Evolutionary conservation across 2,797 vertebrate genomes (phyloP).

Genomic region (Zalophus californianus): DNA sequence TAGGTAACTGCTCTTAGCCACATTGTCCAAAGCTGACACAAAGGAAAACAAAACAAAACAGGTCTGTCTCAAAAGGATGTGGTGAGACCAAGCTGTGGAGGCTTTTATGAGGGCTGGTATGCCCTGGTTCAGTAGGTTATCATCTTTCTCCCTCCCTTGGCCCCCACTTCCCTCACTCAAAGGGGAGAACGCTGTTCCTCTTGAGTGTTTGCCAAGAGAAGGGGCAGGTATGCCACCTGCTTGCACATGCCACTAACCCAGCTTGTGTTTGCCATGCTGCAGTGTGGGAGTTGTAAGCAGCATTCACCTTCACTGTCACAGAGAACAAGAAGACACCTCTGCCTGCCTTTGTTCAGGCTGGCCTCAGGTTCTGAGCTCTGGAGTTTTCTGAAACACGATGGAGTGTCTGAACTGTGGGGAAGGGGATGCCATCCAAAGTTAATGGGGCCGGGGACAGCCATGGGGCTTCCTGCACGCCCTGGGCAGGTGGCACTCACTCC

Average conservation of each 20-base stretch:
- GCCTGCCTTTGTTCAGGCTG: not conserved
- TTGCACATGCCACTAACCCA: not conserved
- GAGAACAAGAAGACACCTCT: not conserved
- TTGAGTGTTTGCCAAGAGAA: not conserved
- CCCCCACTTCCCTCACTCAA: not conserved
- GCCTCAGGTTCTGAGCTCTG: too few relatives aligned
- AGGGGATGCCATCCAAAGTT: not conserved
- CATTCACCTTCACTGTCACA: not conserved
- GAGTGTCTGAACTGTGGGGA: not conserved
- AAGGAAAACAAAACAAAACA: not conserved
- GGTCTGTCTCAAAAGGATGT: too few relatives aligned
- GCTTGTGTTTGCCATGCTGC: not conserved
- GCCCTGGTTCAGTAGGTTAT: not conserved
- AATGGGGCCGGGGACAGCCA: not conserved
- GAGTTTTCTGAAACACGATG: not conserved
- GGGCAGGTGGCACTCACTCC: fast-evolving
- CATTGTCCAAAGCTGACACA: not conserved
- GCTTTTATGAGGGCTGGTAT: not conserved
- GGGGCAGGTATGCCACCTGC: not conserved
- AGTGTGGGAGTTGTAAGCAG: not conserved
- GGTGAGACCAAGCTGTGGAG: not conserved
- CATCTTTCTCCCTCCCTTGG: not conserved
- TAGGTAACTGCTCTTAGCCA: not conserved
- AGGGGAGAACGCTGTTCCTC: not conserved
- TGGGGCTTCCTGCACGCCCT: too few relatives aligned